Evolutionary conservation across 2,888 invertebrate species (phyloP).

Genomic region (Oxycera nigricornis): DNA sequence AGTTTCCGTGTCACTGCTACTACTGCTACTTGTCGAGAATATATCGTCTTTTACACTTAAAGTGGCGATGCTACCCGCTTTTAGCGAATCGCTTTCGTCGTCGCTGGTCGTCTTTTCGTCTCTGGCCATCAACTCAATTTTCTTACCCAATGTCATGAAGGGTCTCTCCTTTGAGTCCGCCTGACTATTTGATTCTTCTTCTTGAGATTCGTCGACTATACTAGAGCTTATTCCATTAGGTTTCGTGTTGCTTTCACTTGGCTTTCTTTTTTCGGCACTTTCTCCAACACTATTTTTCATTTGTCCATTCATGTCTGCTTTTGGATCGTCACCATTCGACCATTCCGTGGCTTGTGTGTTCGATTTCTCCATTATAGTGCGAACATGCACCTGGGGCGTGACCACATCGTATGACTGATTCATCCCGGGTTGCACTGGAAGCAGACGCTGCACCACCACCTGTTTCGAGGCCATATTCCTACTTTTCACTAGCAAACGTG

Average conservation of each 20-base stretch:
- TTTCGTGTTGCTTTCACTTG: conserved; percentile 12
- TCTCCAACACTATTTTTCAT: conserved; percentile 53
- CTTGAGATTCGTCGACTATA: neutral
- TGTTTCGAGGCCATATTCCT: conserved; percentile 58
- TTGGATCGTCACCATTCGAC: conserved; percentile 45
- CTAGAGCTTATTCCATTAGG: neutral
- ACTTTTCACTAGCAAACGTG: conserved; percentile 40
- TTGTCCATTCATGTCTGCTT: conserved; percentile 56
- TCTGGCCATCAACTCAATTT: neutral
- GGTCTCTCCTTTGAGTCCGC: neutral
- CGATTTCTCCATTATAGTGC: conserved; percentile 18
- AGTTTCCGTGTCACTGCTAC: neutral
- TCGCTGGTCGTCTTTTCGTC: neutral
- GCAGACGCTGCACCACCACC: conserved; percentile 77
- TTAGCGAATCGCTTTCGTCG: neutral
- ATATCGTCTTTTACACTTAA: neutral
- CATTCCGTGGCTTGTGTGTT: conserved; percentile 49
- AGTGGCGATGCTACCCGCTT: neutral
- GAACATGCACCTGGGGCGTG: conserved; percentile 43
- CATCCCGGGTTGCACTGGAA: conserved; percentile 69
- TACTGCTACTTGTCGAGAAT: neutral
- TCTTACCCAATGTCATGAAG: conserved; percentile 6
- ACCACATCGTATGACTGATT: conserved; percentile 54
- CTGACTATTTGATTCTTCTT: neutral
- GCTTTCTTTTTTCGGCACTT: conserved; percentile 60